Base-by-base conservation (phyloP, 2,797 vertebrate species). In the Hozukius guyotensis region DNA sequence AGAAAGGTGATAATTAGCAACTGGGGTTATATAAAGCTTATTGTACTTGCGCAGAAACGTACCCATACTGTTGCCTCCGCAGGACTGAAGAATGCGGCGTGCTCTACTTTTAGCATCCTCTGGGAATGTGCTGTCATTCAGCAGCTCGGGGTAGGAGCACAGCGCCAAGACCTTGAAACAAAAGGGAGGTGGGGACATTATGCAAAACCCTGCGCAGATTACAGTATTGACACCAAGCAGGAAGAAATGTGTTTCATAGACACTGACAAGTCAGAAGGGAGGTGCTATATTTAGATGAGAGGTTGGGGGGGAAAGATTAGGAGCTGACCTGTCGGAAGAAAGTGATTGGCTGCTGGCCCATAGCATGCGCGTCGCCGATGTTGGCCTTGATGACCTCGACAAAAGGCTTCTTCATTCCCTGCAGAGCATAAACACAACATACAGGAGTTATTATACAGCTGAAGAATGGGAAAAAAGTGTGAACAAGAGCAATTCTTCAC, bases 301-400 rank as follows among this genome's bases (percentile, higher is more conserved):
- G 36, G 16, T 14, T 42, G 32, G 11, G 25, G 65, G 72, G 55
- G 53, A 11, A 57, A 56, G 52, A 3, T n/a, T 38, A 57, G 22
- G 38, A 63, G 56, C 89, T 56, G 82, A 98, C 98, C 97, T 98
- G 97, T 77, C 97, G 94, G 38, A 98, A 96, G 93, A 98, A 98
- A 67, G 97, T 98, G 93, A 99, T 97, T 77, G 97, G 97, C 49
- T 92, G 96, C 92, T 99, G 97, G 16, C 98, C 97, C 97, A 98
- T 98, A 36, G 97, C 97, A 2, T 99, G 98, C 0, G 97, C 97
- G 1, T 99, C 98, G 1, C 98, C 98, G 1, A 98, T 97, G 86
- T 98, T 98, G 65, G 97, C 97, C 42, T 95, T 96, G 72, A 99
- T 97, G 81, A 98, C 96, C 85, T 98, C 97, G 0, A 92, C 86